phyloP scores from a whole-genome alignment of 2,888 invertebrate genomes.

The Cheilosia soror region DNA sequence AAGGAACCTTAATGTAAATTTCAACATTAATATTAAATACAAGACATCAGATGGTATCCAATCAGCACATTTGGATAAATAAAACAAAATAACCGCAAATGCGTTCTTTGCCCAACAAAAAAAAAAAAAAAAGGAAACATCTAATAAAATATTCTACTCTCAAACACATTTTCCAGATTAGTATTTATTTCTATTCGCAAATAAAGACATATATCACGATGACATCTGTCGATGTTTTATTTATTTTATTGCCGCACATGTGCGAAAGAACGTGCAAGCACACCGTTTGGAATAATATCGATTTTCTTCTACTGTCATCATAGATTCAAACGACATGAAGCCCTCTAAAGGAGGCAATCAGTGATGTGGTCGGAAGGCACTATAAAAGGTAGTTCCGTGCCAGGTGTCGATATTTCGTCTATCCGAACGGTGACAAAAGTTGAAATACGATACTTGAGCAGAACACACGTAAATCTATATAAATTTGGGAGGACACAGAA shows the following conservation, averaged over 20 bases:
- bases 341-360: conserved; percentile 1
- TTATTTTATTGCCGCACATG: conserved; percentile 2
- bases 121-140: neutral
- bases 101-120: neutral
- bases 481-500: too few relatives aligned
- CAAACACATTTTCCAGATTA: neutral
- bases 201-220: conserved; percentile 6
- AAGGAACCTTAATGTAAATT: neutral
- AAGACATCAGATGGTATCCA: neutral
- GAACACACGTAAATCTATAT: too few relatives aligned
- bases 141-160: neutral
- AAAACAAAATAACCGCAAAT: neutral
- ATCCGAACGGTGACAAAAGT: neutral
- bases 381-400: neutral
- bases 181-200: conserved; percentile 5
- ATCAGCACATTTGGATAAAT: neutral
- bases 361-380: neutral
- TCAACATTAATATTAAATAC: neutral
- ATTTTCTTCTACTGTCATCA: neutral
- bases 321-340: neutral
- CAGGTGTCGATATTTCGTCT: neutral
- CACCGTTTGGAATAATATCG: neutral
- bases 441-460: too few relatives aligned
- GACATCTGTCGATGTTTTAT: conserved; percentile 8
- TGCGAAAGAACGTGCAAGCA: neutral